Percentiles rank a stretch among this genome's conserved stretches.
Evolutionary conservation across 2,113 vertebrate species (phyloP).

Genomic region (Dryoscopus gambensis): DNA sequence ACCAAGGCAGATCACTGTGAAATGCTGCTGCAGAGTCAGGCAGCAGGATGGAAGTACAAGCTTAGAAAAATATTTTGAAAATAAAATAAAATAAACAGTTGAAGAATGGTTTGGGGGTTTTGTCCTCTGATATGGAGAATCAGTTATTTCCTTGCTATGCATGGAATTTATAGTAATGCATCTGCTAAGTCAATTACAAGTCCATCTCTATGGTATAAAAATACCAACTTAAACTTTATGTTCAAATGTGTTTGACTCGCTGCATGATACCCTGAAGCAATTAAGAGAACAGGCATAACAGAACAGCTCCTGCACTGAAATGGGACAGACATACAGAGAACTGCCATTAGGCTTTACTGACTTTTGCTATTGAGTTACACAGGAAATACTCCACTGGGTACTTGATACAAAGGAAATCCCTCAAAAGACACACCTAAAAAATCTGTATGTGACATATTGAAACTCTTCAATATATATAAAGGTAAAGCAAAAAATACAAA

Average conservation of each 20-base stretch:
- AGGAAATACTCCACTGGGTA: background rate
- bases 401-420: background rate
- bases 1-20: background rate
- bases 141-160: background rate
- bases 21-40: background rate
- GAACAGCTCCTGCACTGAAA: background rate
- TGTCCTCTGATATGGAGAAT: background rate
- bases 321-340: background rate
- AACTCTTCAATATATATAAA: background rate
- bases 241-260: background rate
- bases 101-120: background rate
- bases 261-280: background rate
- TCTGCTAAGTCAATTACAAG: background rate
- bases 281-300: background rate
- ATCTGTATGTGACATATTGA: rapidly evolving
- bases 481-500: background rate
- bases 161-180: background rate
- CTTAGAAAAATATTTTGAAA: background rate
- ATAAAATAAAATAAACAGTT: background rate
- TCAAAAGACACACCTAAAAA: background rate
- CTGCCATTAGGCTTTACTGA: background rate
- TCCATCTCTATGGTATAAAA: background rate
- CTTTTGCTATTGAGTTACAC: rapidly evolving
- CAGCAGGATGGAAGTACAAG: background rate
- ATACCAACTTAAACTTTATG: background rate